Conservation (phyloP, 2,888 invertebrate genomes). For the Nomada ruficornis region DNA sequence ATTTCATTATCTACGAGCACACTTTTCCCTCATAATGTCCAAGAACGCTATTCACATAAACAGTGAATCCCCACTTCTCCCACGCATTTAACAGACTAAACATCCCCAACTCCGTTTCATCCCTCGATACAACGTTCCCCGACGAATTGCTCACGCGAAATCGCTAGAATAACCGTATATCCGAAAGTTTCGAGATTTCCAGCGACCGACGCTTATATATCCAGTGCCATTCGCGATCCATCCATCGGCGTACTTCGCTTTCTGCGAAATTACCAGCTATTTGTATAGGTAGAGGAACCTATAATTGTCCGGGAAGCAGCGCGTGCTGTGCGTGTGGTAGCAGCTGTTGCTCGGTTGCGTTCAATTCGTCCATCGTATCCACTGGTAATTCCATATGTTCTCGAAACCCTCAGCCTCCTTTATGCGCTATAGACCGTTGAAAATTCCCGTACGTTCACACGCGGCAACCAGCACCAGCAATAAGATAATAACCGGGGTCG, state of each 20-base stretch:
- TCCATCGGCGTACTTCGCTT: constrained; percentile 18
- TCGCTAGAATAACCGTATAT: no score
- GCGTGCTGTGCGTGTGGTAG: constrained; percentile 22
- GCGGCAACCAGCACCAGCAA: constrained; percentile 49
- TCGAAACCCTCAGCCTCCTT: constrained; percentile 45
- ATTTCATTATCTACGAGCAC: no score
- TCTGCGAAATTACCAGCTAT: constrained; percentile 44
- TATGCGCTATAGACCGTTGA: constrained; percentile 57
- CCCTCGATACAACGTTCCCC: no score
- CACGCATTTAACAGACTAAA: no score
- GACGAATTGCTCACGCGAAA: no score
- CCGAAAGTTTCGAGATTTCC: background rate
- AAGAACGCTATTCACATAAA: no score
- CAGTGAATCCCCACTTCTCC: no score
- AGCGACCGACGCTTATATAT: background rate
- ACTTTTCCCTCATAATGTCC: no score
- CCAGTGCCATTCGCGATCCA: constrained; percentile 8
- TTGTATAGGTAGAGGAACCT: constrained; percentile 48
- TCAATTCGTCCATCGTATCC: constrained; percentile 60
- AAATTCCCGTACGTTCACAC: constrained; percentile 58
- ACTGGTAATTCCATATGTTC: constrained; percentile 61
- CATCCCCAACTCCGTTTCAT: no score
- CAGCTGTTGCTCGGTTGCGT: constrained; percentile 56
- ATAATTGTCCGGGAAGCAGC: constrained; percentile 33
- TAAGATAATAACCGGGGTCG: constrained; percentile 43